Evolutionary conservation across 37 sponge, comb jelly and placozoan species (phyloP), one percentile per base, ranked within the genome.

Genomic region (Beroe forskalii): DNA sequence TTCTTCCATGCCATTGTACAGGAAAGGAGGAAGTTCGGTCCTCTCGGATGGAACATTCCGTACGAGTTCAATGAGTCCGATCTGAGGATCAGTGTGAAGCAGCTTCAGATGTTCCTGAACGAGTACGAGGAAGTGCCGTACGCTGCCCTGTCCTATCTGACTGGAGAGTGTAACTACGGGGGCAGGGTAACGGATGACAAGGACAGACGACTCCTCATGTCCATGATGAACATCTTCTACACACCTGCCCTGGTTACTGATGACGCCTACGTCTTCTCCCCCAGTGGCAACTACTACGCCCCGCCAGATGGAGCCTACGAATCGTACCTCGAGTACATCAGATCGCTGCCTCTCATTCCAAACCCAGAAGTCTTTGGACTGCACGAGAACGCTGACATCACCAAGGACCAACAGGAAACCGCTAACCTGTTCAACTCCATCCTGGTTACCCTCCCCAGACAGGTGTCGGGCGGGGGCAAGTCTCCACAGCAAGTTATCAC

Each of bases 1-100:
- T 97, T 97, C 96, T 97, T 97, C 90, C 99, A 97, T 67, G 99
- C 96, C 9, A 62, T 96, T 12, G 99, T 98, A 23, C 99, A 98
- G 67, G 96, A 96, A 86, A 94, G 96, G 89, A 91, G 99, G 62
- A 96, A 94, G 93, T 98, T 96, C 92, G 96, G 99, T 1, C 92
- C 99, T 0, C 92, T 98, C 61, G 99, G 99, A 0, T 98, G 99
- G 96, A 96, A 96, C 91, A 98, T 98, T 39, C 95, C 96, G 0
- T 98, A 98, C 67, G 96, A 96, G 89, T 98, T 96, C 92, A 97
- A 97, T 62, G 99, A 97, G 89, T 93, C 94, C 20, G 99, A 97
- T 90, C 95, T 97, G 33, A 90, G 99, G 44, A 97, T 97, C 67
- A 95, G 96, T 91, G 91, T 97, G 89, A 92, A 91, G 62, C 99